Conservation (phyloP, 2,888 invertebrate genomes). For the Dastarcus helophoroides region DNA sequence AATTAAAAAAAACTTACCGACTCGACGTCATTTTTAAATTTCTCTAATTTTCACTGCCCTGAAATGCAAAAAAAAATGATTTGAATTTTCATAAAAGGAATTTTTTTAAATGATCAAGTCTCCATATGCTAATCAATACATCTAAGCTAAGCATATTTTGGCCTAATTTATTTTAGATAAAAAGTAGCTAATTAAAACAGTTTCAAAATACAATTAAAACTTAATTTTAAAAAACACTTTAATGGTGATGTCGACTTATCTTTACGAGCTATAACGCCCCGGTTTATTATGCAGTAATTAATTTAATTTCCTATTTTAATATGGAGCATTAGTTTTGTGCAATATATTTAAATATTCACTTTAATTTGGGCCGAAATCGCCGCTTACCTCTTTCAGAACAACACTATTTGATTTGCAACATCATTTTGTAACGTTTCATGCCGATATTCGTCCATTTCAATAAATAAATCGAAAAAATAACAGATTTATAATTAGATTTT, state of each 20-base stretch:
- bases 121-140: not conserved
- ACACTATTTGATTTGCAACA: constrained; percentile 21
- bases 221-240: too few relatives aligned
- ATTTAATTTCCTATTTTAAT: constrained; percentile 3
- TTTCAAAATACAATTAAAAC: too few relatives aligned
- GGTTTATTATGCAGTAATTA: not conserved
- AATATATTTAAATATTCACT: not conserved
- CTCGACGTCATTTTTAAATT: constrained; percentile 1
- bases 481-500: constrained; percentile 35
- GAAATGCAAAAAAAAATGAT: not conserved
- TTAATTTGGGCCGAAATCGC: not conserved
- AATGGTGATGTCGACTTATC: too few relatives aligned
- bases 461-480: constrained; percentile 25
- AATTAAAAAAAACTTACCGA: too few relatives aligned
- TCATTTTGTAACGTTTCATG: constrained; percentile 31
- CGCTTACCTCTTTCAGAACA: constrained; percentile 20
- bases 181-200: too few relatives aligned
- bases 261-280: constrained; percentile 6
- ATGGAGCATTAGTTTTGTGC: not conserved
- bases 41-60: not conserved
- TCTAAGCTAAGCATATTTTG: too few relatives aligned
- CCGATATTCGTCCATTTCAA: constrained; percentile 23
- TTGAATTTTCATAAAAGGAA: not conserved
- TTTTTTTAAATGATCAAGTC: not conserved
- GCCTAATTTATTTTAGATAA: too few relatives aligned